phyloP scores from a whole-genome alignment of 2,797 vertebrate species.

The Schizopygopsis pylzovi region DNA sequence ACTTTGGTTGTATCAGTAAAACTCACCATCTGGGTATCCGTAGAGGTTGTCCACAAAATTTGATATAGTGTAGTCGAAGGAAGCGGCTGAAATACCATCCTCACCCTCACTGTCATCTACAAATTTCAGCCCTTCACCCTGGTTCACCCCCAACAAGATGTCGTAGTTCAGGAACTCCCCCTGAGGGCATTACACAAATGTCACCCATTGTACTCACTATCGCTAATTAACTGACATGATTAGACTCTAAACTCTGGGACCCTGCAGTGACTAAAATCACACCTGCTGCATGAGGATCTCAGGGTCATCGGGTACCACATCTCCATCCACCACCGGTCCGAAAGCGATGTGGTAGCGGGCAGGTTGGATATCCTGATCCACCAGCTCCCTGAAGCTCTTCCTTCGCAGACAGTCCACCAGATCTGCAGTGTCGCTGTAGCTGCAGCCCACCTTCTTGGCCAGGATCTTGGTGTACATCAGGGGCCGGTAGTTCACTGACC shows the following conservation, averaged over 20 bases:
- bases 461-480: constrained; percentile 90
- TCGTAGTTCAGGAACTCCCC: constrained; percentile 98
- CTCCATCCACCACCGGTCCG: constrained; percentile 94
- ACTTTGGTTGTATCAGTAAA: neutral
- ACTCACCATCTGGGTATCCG: constrained; percentile 89
- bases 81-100: constrained; percentile 90
- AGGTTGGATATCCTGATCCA: constrained; percentile 95
- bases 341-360: constrained; percentile 95
- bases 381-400: constrained; percentile 90
- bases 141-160: constrained; percentile 94
- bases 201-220: constrained; percentile 26
- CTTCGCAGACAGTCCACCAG: constrained; percentile 89
- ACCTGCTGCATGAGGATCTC: constrained; percentile 98
- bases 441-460: constrained; percentile 92
- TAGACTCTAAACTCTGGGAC: neutral
- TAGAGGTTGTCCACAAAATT: constrained; percentile 98
- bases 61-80: constrained; percentile 95
- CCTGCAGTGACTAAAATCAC: constrained; percentile 3
- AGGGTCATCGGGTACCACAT: constrained; percentile 93
- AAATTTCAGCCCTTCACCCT: constrained; percentile 94
- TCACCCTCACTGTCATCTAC: constrained; percentile 94
- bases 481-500: constrained; percentile 93
- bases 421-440: constrained; percentile 82
- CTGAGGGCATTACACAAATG: constrained; percentile 64
- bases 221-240: constrained; percentile 15